Base-by-base conservation (phyloP, 2,888 invertebrate genomes). In the Spisula subtruncata region DNA sequence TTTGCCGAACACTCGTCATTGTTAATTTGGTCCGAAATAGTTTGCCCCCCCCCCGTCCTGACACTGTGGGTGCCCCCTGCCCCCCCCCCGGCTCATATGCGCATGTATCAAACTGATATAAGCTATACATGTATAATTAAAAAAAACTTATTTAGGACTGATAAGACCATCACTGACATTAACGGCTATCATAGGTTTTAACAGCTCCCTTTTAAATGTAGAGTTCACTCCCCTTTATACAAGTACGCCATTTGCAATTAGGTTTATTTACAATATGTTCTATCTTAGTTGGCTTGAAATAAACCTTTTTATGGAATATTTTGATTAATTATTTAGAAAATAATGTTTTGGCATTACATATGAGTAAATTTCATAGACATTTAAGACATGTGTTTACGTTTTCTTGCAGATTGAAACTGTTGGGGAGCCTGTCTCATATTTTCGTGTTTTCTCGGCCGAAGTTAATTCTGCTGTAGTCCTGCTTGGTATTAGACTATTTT, bases 171-270 rank as follows among this genome's bases (percentile, higher is more conserved):
- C 41, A 41, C 41, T 2, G 41, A 8, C 8, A 41, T 41, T 41
- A 8, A 41, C 41, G 41, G 41, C 8, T 8, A 41, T 41, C 2
- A 2, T 2, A 41, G 41, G 41, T 41, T 41, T 41, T 41, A 41
- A 41, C 41, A 41, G 41, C 8, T 41, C n/a, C n/a, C n/a, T n/a
- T 8, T 6, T 51, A 51, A 12, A 75, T 4, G 16, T 4, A 35
- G 75, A 75, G 75, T 75, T 75, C 29, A 14, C 25, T 75, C 75
- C 75, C 75, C 20, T 75, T 75, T 75, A 60, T 32, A 6, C 25
- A 75, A 35, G n/a, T 75, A 75, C 75, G 16, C 75, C 75, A 75
- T 75, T 75, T 75, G 75, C 18, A 32, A 35, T 66, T 32, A 32
- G 35, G 12, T 75, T 75, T 75, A 35, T 75, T 75, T 75, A 75